Percentiles rank a stretch among this genome's conserved stretches.
These are phyloP conservation scores for Papilio aristodemus DNA, from an alignment of 1,140 invertebrate species.

Conservation along the genomic window DNA sequence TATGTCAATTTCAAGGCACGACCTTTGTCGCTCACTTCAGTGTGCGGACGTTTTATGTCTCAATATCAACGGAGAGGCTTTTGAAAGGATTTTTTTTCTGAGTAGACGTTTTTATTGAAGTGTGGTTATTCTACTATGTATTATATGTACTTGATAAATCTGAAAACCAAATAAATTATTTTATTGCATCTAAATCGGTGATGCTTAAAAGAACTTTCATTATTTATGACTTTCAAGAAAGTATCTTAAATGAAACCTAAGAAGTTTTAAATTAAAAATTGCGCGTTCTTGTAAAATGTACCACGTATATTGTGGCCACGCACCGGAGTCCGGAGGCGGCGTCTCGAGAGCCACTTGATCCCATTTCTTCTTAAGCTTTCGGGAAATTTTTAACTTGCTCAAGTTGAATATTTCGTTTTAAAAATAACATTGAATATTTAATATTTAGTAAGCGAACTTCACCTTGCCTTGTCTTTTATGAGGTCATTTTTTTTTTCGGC, in stretches of 20 bases:
- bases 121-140: too few relatives aligned
- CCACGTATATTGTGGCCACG: neutral
- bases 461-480: too few relatives aligned
- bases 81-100: neutral
- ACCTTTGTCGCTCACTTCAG: neutral
- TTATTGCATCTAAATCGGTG: too few relatives aligned
- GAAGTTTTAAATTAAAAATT: constrained; percentile 1
- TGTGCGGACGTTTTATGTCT: constrained; percentile 3
- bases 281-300: neutral
- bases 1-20: constrained; percentile 2
- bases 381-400: constrained; percentile 17
- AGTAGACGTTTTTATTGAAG: neutral
- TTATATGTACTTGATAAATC: too few relatives aligned
- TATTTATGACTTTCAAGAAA: neutral
- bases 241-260: neutral
- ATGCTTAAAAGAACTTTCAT: neutral
- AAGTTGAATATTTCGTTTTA: constrained; percentile 4
- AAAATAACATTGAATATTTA: neutral
- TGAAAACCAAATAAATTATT: too few relatives aligned
- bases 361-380: constrained; percentile 12
- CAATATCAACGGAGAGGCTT: neutral
- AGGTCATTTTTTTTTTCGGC: too few relatives aligned
- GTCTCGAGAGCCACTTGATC: neutral
- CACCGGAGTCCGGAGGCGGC: neutral
- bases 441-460: too few relatives aligned